Conservation (phyloP, 2,113 vertebrate species). For the Bagarius yarrelli region DNA sequence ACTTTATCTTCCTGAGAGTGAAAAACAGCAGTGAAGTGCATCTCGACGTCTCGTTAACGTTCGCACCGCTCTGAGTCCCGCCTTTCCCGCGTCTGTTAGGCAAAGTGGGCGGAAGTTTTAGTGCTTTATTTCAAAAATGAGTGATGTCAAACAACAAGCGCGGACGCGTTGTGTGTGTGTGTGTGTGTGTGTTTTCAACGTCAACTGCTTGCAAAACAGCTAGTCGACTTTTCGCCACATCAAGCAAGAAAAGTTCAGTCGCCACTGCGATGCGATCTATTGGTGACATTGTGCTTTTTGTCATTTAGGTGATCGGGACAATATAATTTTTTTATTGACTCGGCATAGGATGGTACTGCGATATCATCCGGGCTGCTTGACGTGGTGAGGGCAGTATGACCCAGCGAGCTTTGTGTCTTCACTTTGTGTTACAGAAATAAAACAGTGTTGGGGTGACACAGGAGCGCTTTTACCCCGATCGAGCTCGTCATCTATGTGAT, state of each 20-base stretch:
- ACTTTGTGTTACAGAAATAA: conserved; percentile 4
- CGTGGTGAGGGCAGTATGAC: background rate
- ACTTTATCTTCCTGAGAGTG: conserved; percentile 19
- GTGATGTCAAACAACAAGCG: conserved; percentile 58
- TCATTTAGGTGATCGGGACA: conserved; percentile 36
- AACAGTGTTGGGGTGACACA: background rate
- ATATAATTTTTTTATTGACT: conserved; percentile 18
- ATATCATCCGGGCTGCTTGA: background rate
- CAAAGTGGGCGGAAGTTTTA: conserved; percentile 55
- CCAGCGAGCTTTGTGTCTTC: background rate
- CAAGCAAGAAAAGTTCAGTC: background rate
- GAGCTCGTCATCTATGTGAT: background rate
- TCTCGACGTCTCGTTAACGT: conserved; percentile 28
- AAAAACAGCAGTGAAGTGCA: conserved; percentile 19
- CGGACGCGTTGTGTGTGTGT: conserved; percentile 22
- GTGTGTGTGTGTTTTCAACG: conserved; percentile 3
- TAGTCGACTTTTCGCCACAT: conserved; percentile 1
- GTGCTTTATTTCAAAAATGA: conserved; percentile 58
- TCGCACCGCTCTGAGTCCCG: conserved; percentile 52
- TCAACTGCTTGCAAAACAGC: conserved; percentile 39
- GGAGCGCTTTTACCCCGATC: background rate
- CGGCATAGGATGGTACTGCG: background rate
- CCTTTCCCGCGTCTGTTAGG: conserved; percentile 54
- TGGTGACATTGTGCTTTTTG: background rate
- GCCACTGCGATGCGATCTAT: background rate